Conservation (phyloP, 2,797 vertebrate species). For the Cephalopachus bancanus region DNA sequence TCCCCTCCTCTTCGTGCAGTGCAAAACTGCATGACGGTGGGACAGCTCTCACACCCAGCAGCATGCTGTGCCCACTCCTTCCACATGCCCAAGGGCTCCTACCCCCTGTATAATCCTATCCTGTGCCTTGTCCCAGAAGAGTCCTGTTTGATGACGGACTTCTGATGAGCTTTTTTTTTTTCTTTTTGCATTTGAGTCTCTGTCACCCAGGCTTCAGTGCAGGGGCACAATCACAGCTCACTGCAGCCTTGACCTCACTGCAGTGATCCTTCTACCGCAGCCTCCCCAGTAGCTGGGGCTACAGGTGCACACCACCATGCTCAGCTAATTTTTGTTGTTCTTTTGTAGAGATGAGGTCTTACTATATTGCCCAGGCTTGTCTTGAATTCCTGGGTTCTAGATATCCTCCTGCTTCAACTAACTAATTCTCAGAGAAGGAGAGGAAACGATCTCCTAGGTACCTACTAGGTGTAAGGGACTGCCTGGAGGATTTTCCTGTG, state of each 20-base stretch:
- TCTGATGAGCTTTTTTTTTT: not conserved
- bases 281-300: too few species aligned
- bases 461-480: not conserved
- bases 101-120: not conserved
- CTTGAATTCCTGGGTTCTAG: too few species aligned
- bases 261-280: too few species aligned
- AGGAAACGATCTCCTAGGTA: slow-evolving; percentile 1
- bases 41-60: not conserved
- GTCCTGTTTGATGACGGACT: not conserved
- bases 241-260: too few species aligned
- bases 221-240: too few species aligned
- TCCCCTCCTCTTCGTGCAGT: not conserved
- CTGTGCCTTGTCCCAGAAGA: not conserved
- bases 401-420: too few species aligned
- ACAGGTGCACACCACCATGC: too few species aligned
- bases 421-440: slow-evolving; percentile 3
- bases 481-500: not conserved
- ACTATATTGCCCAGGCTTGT: too few species aligned
- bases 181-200: too few species aligned
- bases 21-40: not conserved
- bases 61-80: not conserved
- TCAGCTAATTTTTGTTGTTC: too few species aligned
- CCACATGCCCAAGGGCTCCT: not conserved
- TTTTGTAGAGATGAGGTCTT: too few species aligned
- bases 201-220: too few species aligned